These are phyloP conservation scores for Labrus mixtus DNA, from an alignment of 2,113 vertebrate species.

Conservation along the genomic window DNA sequence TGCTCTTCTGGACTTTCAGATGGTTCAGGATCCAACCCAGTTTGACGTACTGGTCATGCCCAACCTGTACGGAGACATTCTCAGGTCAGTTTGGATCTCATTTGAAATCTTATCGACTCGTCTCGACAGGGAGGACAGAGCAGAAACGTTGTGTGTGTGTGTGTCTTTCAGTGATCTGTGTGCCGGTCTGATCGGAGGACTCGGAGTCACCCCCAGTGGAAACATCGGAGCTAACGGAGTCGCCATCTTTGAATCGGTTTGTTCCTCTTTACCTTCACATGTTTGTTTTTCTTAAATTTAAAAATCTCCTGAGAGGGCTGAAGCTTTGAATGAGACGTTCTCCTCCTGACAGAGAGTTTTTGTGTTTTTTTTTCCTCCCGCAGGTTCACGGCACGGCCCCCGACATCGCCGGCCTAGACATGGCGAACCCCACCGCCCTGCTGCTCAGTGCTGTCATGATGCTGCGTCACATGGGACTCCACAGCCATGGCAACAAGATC, in stretches of 20 bases:
- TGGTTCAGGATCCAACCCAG: slow-evolving; percentile 96
- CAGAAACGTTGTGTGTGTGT: not conserved
- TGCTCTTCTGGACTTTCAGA: slow-evolving; percentile 78
- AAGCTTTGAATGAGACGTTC: not conserved
- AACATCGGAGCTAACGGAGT: slow-evolving; percentile 97
- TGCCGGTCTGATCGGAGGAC: slow-evolving; percentile 94
- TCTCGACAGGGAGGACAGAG: not conserved
- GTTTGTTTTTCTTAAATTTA: not conserved
- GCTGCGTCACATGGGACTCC: slow-evolving; percentile 94
- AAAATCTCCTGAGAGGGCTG: not conserved
- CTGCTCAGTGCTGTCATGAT: slow-evolving; percentile 96
- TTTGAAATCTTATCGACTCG: not conserved
- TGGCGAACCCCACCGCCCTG: slow-evolving; percentile 96
- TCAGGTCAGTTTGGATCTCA: slow-evolving; percentile 84
- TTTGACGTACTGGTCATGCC: slow-evolving; percentile 98
- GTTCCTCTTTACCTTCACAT: slow-evolving; percentile 35
- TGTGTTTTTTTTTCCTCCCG: not conserved
- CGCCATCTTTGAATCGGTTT: slow-evolving; percentile 96
- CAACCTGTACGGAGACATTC: slow-evolving; percentile 96
- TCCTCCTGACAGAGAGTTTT: not conserved
- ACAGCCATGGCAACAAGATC: slow-evolving; percentile 85
- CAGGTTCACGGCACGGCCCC: slow-evolving; percentile 97
- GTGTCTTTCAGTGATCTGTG: slow-evolving; percentile 90
- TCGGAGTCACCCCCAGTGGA: slow-evolving; percentile 96
- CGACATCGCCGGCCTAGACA: slow-evolving; percentile 93